These are phyloP conservation scores for Promerops cafer DNA, from an alignment of 2,113 vertebrate genomes.

Conservation along the genomic window DNA sequence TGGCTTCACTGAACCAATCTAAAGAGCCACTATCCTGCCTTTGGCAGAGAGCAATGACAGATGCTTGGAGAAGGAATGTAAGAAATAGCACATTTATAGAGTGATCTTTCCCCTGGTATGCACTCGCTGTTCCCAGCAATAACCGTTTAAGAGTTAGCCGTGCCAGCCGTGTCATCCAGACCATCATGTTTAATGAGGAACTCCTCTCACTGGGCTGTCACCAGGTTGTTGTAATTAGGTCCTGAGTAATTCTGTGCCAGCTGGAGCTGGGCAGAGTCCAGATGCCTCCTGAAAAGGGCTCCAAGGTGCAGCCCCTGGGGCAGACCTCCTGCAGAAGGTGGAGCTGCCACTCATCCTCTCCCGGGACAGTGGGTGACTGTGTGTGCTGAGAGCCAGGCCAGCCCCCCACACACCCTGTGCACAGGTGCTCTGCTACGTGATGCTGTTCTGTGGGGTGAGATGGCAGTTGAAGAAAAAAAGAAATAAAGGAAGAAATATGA, in stretches of 20 bases:
- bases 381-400: accelerated
- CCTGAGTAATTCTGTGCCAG: background rate
- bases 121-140: background rate
- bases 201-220: background rate
- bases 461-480: background rate
- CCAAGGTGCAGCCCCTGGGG: accelerated
- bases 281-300: background rate
- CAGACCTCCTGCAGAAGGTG: accelerated
- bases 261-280: conserved; percentile 13
- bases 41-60: conserved; percentile 32
- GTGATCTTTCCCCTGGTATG: conserved; percentile 32
- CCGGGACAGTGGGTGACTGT: accelerated
- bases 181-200: conserved; percentile 18
- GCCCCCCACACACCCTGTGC: background rate
- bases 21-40: conserved; percentile 40
- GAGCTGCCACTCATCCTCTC: background rate
- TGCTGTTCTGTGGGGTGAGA: background rate
- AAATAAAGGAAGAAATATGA: background rate
- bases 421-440: background rate
- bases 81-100: background rate
- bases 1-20: background rate
- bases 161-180: background rate
- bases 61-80: background rate
- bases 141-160: background rate
- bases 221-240: conserved; percentile 33